Base-by-base conservation (phyloP, 2,888 invertebrate species). In the Homarus gammarus region DNA sequence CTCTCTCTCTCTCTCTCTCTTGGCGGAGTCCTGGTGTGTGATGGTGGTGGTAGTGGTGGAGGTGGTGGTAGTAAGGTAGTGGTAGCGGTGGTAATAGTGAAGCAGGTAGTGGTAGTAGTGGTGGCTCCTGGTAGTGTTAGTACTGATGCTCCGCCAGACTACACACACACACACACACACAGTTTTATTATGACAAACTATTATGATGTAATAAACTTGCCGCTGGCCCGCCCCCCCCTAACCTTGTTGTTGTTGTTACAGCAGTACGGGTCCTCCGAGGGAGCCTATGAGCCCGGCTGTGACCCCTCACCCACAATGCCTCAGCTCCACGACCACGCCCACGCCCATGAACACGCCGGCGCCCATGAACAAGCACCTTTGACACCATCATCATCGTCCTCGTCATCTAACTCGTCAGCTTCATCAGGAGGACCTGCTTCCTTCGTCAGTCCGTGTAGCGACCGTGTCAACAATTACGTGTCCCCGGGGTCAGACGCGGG, bases 311-410 rank as follows among this genome's bases (percentile, higher is more conserved):
- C 88, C 70, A 88, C 88, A 75, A 88, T 88, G 88, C 88, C 88
- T 61, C 88, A 88, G 40, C 88, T 88, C 73, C 88, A 87, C 87
- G 87, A 87, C 87, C 87, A 87, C 87, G 87, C 87, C 75, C 87
- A 87, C 87, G 87, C 79, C 82, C 87, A 87, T 49, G 82, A 81
- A 10, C 72, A 87, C 64, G 31, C 87, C 31, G 33, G 49, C 83
- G 83, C 75, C 61, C 88, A 88, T 75, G 88, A 83, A n/a, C 88
- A 88, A 27, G 88, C 88, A 27, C 88, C 88, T 27, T 83, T 88
- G 22, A 88, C 88, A 18, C 88, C 88, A 49, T 87, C 73, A 38
- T 88, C 88, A 40, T 88, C 88, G 22, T 88, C 88, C 36, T 88
- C 88, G 27, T 83, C 83, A 22, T 77, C 75, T 27, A 68, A 61